These are phyloP conservation scores for Papilio polytes DNA, from an alignment of 1,140 invertebrate species.

Conservation along the genomic window DNA sequence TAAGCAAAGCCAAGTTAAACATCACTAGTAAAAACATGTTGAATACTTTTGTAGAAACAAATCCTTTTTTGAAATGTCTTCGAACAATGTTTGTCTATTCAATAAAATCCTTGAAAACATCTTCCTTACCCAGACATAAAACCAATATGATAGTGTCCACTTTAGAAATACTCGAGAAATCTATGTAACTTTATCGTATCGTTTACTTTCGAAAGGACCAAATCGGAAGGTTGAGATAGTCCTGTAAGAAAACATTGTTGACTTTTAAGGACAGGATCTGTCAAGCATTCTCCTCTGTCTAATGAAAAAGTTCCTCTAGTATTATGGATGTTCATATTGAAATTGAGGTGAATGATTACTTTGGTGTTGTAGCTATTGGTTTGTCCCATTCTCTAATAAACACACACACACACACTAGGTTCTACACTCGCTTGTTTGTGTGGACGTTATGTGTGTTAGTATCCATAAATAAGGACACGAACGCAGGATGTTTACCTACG, in stretches of 20 bases:
- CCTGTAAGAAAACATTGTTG: background rate
- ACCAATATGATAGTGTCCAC: constrained; percentile 19
- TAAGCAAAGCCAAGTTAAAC: background rate
- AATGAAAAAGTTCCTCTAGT: background rate
- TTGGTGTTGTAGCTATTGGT: too few species aligned
- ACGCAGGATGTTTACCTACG: background rate
- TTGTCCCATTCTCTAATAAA: too few species aligned
- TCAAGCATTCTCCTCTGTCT: background rate
- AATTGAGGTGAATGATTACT: too few species aligned
- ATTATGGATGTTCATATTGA: too few species aligned
- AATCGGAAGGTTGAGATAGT: constrained; percentile 10
- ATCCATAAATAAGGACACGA: too few species aligned
- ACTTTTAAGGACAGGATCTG: background rate
- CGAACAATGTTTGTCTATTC: constrained; percentile 4
- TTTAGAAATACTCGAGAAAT: constrained; percentile 26
- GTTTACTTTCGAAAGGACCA: background rate
- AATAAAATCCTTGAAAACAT: constrained; percentile 8
- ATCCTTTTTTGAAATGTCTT: background rate
- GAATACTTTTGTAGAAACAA: background rate
- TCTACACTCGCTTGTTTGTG: too few species aligned
- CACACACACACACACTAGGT: too few species aligned
- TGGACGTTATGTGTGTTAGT: too few species aligned
- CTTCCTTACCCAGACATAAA: background rate
- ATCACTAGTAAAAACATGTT: background rate
- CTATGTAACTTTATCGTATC: constrained; percentile 4